Conservation (phyloP, 2,888 invertebrate genomes). For the Pollenia angustigena region DNA sequence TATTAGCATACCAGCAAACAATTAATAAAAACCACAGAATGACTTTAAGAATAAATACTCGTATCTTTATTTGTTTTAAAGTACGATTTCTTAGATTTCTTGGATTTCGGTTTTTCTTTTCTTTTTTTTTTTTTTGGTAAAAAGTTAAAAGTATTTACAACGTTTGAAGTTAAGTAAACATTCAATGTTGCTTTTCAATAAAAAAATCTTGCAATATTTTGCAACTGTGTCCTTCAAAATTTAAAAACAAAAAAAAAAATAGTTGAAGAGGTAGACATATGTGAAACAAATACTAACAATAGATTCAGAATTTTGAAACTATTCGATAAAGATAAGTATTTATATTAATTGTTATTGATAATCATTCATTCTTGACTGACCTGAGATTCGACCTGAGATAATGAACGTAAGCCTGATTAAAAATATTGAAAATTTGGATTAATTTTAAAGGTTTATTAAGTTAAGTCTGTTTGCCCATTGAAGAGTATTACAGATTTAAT, state of each 20-base stretch:
- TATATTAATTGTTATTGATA: too few species aligned
- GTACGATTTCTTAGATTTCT: slow-evolving; percentile 1
- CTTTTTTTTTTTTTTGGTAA: not conserved
- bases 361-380: too few species aligned
- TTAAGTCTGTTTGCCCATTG: too few species aligned
- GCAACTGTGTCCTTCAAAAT: slow-evolving; percentile 34
- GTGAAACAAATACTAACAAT: not conserved
- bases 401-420: too few species aligned
- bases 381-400: too few species aligned
- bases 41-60: slow-evolving; percentile 15
- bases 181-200: slow-evolving; percentile 48
- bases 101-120: not conserved
- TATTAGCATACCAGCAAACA: too few species aligned
- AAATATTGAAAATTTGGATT: too few species aligned
- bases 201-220: slow-evolving; percentile 33
- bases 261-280: too few species aligned
- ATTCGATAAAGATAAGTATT: too few species aligned
- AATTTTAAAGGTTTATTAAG: too few species aligned
- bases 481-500: too few species aligned
- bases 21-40: slow-evolving; percentile 24
- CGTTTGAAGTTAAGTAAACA: slow-evolving; percentile 27
- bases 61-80: too few species aligned
- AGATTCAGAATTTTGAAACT: not conserved
- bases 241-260: not conserved
- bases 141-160: slow-evolving; percentile 32